Percentiles rank a stretch among this genome's conserved stretches.
Evolutionary conservation across 2,797 vertebrate genomes (phyloP).

Genomic region (Dendrocincla fuliginosa): DNA sequence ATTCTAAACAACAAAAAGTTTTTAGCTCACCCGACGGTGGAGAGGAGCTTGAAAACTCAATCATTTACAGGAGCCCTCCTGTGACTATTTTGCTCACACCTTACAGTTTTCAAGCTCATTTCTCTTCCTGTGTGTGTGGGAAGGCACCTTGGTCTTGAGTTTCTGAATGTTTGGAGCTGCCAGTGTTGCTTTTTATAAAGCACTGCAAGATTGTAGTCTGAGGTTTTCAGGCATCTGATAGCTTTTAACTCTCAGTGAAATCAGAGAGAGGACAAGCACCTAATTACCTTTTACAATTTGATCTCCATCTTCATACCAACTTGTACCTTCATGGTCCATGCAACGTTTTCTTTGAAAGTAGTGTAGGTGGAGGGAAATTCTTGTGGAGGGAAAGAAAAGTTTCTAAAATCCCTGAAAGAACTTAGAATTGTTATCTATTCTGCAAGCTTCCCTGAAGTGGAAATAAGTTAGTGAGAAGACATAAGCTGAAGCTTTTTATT

Average conservation of each 20-base stretch:
- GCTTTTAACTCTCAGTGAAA: not conserved
- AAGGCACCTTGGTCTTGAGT: not conserved
- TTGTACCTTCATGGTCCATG: not conserved
- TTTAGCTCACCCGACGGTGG: not conserved
- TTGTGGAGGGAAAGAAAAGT: not conserved
- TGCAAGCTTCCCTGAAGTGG: not conserved
- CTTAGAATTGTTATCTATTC: not conserved
- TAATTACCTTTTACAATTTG: not conserved
- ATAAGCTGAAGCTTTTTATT: constrained; percentile 1
- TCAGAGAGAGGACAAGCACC: not conserved
- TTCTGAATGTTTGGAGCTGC: not conserved
- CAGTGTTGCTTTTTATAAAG: not conserved
- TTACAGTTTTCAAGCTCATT: not conserved
- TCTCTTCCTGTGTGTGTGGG: not conserved
- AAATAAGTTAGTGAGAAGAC: not conserved
- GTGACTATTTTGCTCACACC: not conserved
- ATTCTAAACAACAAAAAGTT: not conserved
- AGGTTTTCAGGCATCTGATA: not conserved
- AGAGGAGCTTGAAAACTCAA: not conserved
- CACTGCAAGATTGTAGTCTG: not conserved
- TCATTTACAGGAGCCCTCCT: not conserved
- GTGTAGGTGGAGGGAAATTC: not conserved
- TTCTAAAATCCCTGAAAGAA: not conserved
- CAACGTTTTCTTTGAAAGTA: not conserved
- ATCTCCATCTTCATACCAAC: not conserved